Evolutionary conservation across 2,113 vertebrate species (phyloP), one percentile per base, ranked within the genome.

Genomic region (Sialia sialis): DNA sequence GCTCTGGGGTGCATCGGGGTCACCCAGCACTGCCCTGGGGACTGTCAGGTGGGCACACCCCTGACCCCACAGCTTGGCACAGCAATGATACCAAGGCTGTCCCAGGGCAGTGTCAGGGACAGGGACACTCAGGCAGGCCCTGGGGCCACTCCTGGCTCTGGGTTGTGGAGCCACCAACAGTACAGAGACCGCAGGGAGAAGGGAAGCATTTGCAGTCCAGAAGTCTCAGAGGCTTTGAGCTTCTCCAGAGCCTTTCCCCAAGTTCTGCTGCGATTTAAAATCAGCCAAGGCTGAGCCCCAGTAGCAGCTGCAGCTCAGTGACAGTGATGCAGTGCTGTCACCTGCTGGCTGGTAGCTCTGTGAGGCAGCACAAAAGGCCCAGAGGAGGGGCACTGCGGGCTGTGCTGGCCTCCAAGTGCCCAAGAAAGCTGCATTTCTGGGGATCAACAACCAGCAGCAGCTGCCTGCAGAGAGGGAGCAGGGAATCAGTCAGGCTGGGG

Each of bases 311-410:
- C 5, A 2, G 84, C 78, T 68, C 67, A 5, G 56, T 11, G 74
- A 70, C 2, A 1, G 44, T 3, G 90, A 94, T 84, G 64, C 63
- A 51, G 91, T 96, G 96, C 97, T 95, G 97, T 96, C 98, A 87
- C 94, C 97, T 97, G 96, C 92, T 56, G 12, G n/a, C 97, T 97
- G 96, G 87, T 56, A 11, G 32, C 54, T 85, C 91, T 25, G 7
- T 29, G 85, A 72, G 13, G 88, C 30, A 81, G 52, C 39, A 9
- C 54, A 54, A 55, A 56, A 43, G 55, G 74, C 89, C 70, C 89
- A 11, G 68, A 87, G 88, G 17, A 94, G 77, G 81, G 70, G 88
- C 90, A 76, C 94, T 90, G 93, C 78, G 2, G 83, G 62, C 67
- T 36, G 39, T 11, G 84, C 64, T 16, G 29, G 70, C 46, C 82